These are phyloP conservation scores for Eilema sororculum DNA, from an alignment of 2,888 invertebrate genomes.

Conservation along the genomic window DNA sequence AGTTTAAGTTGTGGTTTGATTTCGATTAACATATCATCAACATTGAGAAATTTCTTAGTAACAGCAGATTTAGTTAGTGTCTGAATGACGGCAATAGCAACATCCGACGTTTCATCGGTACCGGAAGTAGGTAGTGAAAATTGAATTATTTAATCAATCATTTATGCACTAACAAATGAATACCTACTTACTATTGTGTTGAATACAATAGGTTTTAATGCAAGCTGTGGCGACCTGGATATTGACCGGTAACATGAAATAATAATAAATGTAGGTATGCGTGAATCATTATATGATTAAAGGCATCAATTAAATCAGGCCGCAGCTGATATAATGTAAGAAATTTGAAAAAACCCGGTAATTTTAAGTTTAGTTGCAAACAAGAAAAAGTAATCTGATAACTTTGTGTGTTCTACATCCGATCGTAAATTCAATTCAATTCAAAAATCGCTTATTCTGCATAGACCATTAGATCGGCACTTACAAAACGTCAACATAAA, in stretches of 20 bases:
- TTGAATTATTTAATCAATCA: not conserved
- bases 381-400: not conserved
- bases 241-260: conserved; percentile 6
- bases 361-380: not conserved
- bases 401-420: too few species aligned
- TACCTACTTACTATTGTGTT: not conserved
- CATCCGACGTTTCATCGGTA: not conserved
- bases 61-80: too few species aligned
- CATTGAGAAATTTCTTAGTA: too few species aligned
- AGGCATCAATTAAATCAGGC: conserved; percentile 9
- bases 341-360: not conserved
- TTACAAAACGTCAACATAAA: too few species aligned
- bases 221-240: conserved; percentile 21
- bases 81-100: not conserved
- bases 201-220: conserved; percentile 36
- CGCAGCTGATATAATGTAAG: conserved; percentile 6
- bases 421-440: too few species aligned
- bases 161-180: not conserved
- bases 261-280: not conserved
- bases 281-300: not conserved
- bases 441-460: too few species aligned
- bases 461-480: too few species aligned
- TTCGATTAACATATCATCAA: too few species aligned
- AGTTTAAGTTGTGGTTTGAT: too few species aligned
- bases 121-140: not conserved